Evolutionary conservation across 92 coral and sea anemone genomes (phyloP).

Genomic region (Porites rus): DNA sequence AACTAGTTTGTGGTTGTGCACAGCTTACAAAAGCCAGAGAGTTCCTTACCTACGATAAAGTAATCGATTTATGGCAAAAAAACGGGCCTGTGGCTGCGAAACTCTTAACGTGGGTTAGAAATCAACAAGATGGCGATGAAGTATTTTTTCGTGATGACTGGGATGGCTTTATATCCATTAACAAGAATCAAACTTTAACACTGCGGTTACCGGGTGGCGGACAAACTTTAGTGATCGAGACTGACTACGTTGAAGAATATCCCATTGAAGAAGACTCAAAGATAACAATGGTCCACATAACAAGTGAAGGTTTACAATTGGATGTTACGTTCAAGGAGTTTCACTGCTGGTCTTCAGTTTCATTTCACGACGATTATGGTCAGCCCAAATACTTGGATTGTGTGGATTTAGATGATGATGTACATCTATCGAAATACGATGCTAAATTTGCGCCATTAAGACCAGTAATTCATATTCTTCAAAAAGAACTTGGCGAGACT

Average conservation of each 20-base stretch:
- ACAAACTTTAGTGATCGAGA: slow-evolving; percentile 24
- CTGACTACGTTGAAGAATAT: background rate
- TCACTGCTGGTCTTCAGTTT: background rate
- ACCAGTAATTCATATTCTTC: slow-evolving; percentile 53
- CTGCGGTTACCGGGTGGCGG: slow-evolving; percentile 32
- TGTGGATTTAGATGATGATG: background rate
- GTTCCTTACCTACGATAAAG: slow-evolving; percentile 24
- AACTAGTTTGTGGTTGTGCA: slow-evolving; percentile 18
- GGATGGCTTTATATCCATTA: background rate
- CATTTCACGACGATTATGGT: background rate
- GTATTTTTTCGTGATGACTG: background rate
- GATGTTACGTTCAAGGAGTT: slow-evolving; percentile 2
- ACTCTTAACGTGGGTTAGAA: slow-evolving; percentile 72
- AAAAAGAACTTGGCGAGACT: slow-evolving; percentile 66
- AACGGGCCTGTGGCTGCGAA: slow-evolving; percentile 82
- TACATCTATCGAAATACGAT: background rate
- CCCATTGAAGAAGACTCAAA: background rate
- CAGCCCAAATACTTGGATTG: slow-evolving; percentile 16
- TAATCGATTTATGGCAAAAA: slow-evolving; percentile 58
- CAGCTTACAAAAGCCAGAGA: slow-evolving; percentile 10
- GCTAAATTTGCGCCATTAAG: slow-evolving; percentile 35
- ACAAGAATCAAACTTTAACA: slow-evolving; percentile 1
- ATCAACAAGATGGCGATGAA: slow-evolving; percentile 18
- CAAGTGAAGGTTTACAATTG: slow-evolving; percentile 39
- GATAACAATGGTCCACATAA: slow-evolving; percentile 9